These are phyloP conservation scores for Ophion costatus DNA, from an alignment of 2,888 invertebrate species.

Conservation along the genomic window DNA sequence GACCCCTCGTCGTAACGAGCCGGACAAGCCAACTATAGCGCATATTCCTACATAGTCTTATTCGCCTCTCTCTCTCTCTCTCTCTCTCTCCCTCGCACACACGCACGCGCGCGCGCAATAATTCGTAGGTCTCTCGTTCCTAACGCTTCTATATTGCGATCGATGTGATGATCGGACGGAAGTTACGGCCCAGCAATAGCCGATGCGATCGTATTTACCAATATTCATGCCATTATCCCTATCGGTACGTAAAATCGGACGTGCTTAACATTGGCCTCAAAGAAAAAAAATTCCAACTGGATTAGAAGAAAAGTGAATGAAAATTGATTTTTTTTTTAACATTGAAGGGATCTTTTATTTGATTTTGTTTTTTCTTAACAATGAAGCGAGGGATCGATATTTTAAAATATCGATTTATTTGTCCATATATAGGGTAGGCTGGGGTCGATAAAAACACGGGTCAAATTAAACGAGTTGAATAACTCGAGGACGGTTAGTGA, in stretches of 20 bases:
- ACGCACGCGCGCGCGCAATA: not conserved
- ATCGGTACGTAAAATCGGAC: slow-evolving; percentile 34
- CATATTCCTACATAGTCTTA: slow-evolving; percentile 44
- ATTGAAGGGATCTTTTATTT: too few relatives aligned
- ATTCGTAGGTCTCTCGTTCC: too few relatives aligned
- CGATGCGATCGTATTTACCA: slow-evolving; percentile 40
- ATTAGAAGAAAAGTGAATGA: not conserved
- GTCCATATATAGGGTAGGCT: too few relatives aligned
- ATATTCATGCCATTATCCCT: slow-evolving; percentile 28
- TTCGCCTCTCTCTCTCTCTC: slow-evolving; percentile 39
- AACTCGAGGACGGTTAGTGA: too few relatives aligned
- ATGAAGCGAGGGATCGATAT: too few relatives aligned
- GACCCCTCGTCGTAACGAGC: slow-evolving; percentile 63
- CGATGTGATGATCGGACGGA: slow-evolving; percentile 19
- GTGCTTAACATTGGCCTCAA: slow-evolving; percentile 2
- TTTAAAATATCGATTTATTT: too few relatives aligned
- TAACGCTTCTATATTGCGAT: too few relatives aligned
- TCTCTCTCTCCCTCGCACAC: slow-evolving; percentile 32
- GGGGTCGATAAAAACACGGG: too few relatives aligned
- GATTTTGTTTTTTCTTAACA: too few relatives aligned
- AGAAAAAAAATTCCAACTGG: slow-evolving; percentile 24
- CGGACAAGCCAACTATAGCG: slow-evolving; percentile 62
- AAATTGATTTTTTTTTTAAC: too few relatives aligned
- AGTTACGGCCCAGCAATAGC: slow-evolving; percentile 44
- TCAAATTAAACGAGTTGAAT: too few relatives aligned